These are phyloP conservation scores for Hydrophis major DNA, from an alignment of 2,797 vertebrate genomes.

Conservation along the genomic window DNA sequence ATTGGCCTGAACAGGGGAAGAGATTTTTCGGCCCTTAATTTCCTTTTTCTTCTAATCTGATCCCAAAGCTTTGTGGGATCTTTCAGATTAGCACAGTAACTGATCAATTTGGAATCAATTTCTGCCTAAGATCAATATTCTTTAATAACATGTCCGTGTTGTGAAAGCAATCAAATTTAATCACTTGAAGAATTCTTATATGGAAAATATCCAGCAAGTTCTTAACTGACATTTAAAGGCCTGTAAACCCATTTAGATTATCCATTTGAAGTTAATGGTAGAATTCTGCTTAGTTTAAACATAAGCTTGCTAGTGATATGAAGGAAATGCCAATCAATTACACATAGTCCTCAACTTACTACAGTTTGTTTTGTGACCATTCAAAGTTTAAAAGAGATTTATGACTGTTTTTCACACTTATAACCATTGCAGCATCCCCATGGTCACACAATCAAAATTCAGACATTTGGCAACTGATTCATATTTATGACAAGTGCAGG, in stretches of 20 bases:
- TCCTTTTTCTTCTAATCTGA: not conserved
- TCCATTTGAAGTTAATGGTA: not conserved
- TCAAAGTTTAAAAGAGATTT: not conserved
- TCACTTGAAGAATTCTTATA: not conserved
- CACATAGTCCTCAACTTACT: not conserved
- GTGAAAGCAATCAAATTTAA: not conserved
- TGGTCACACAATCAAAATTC: not conserved
- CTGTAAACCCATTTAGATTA: not conserved
- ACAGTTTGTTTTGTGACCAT: not conserved
- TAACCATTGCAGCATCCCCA: not conserved
- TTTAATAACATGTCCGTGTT: not conserved
- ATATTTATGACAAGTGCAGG: not conserved
- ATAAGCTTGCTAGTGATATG: not conserved
- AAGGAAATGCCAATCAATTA: not conserved
- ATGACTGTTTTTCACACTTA: not conserved
- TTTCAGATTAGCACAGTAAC: not conserved
- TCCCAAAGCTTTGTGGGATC: not conserved
- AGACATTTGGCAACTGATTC: not conserved
- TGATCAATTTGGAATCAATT: not conserved
- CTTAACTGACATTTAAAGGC: not conserved
- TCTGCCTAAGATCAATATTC: not conserved
- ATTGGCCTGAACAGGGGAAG: not conserved
- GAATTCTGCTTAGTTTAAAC: not conserved
- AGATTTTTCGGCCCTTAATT: too few species aligned
- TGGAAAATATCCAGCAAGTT: not conserved